Evolutionary conservation across 2,113 vertebrate species (phyloP).

Genomic region (Damaliscus lunatus): DNA sequence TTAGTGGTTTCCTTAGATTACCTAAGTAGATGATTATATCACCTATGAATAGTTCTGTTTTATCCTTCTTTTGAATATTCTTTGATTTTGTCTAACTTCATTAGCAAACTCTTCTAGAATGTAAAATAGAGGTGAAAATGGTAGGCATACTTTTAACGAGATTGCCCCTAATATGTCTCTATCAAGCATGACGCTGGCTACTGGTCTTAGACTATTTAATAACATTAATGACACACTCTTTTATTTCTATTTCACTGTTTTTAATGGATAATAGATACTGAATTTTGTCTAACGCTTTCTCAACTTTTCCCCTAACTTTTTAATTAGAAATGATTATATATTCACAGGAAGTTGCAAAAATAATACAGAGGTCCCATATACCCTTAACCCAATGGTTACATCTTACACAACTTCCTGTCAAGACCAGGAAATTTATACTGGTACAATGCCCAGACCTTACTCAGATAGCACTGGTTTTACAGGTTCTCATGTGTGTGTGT

Average conservation of each 20-base stretch:
- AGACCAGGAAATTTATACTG: constrained; percentile 29
- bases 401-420: constrained; percentile 12
- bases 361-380: background rate
- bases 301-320: background rate
- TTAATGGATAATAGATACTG: background rate
- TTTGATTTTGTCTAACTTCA: constrained; percentile 13
- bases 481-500: background rate
- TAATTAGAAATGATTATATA: constrained; percentile 4
- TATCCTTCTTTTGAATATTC: background rate
- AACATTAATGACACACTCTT: background rate
- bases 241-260: constrained; percentile 13
- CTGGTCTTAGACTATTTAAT: background rate
- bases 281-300: constrained; percentile 10
- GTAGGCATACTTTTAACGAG: background rate
- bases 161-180: background rate
- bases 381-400: background rate
- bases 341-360: constrained; percentile 21
- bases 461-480: constrained; percentile 27
- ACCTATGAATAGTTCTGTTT: constrained; percentile 20
- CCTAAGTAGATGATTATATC: constrained; percentile 6
- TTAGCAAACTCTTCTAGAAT: constrained; percentile 33
- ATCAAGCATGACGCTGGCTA: constrained; percentile 25
- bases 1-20: constrained; percentile 28
- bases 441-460: background rate
- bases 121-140: constrained; percentile 28